Conservation (phyloP, 2,888 invertebrate species). For the Prosapia bicincta region DNA sequence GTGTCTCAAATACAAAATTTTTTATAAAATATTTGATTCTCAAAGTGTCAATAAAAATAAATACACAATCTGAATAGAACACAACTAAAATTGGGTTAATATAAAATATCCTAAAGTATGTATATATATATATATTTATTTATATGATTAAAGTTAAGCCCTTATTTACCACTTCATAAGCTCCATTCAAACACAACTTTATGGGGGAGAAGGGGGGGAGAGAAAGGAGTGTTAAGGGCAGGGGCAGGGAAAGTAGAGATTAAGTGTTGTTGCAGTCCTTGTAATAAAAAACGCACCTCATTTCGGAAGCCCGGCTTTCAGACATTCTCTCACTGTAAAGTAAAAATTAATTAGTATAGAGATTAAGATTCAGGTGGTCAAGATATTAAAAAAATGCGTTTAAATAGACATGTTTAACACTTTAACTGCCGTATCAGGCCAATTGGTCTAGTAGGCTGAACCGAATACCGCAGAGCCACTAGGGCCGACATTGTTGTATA, state of each 20-base stretch:
- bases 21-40: not conserved
- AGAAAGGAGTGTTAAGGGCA: not conserved
- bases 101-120: not conserved
- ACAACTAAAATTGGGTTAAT: not conserved
- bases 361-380: too few species aligned
- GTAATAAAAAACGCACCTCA: not conserved
- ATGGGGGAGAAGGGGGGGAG: not conserved
- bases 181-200: not conserved
- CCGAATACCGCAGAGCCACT: too few species aligned
- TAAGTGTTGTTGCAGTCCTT: not conserved
- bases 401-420: too few species aligned
- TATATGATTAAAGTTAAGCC: not conserved
- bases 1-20: not conserved
- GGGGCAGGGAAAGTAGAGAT: not conserved
- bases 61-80: not conserved
- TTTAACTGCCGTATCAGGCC: too few species aligned
- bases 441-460: too few species aligned
- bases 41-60: not conserved
- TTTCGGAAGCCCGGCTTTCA: slow-evolving; percentile 12
- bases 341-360: too few species aligned
- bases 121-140: not conserved
- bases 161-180: not conserved
- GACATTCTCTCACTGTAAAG: not conserved
- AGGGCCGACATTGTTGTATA: too few species aligned
- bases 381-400: too few species aligned